phyloP scores from a whole-genome alignment of 2,113 vertebrate species.

The Carassius carassius region DNA sequence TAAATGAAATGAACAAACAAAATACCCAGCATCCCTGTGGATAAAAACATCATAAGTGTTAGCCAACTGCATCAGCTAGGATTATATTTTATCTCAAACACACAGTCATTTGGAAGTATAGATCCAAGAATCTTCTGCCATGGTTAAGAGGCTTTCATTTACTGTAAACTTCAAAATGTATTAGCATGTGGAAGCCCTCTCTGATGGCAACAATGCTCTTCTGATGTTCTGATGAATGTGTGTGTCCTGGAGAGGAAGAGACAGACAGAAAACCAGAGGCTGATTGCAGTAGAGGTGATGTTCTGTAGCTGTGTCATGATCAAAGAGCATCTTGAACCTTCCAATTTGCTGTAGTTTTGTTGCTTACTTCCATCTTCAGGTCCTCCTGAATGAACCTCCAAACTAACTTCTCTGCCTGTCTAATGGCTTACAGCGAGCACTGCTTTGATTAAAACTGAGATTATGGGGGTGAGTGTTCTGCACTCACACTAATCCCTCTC shows the following conservation, averaged over 20 bases:
- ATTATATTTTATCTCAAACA: constrained; percentile 37
- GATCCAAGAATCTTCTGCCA: constrained; percentile 25
- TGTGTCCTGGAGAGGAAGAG: neutral
- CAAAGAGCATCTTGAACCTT: constrained; percentile 32
- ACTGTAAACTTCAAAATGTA: constrained; percentile 23
- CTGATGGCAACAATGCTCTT: constrained; percentile 34
- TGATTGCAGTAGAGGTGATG: constrained; percentile 26
- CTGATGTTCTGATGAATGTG: neutral
- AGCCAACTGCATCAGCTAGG: neutral
- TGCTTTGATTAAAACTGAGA: constrained; percentile 69
- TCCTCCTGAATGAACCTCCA: constrained; percentile 29
- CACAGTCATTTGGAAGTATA: neutral
- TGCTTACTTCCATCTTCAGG: constrained; percentile 9
- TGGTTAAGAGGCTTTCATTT: constrained; percentile 21
- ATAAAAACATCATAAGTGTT: constrained; percentile 40
- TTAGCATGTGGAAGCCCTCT: constrained; percentile 18
- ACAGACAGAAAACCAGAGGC: neutral
- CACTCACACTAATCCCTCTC: constrained; percentile 57
- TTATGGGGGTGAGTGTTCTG: constrained; percentile 54
- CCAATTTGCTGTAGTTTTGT: constrained; percentile 37
- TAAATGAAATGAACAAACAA: neutral
- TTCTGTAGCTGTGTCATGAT: constrained; percentile 20
- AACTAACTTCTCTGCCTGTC: constrained; percentile 45
- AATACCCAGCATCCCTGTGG: constrained; percentile 12
- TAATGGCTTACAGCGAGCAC: constrained; percentile 28